Percentiles rank a stretch among this genome's conserved stretches.
phyloP scores from a whole-genome alignment of 2,888 invertebrate genomes.

The Drosophila quasianomalipes region DNA sequence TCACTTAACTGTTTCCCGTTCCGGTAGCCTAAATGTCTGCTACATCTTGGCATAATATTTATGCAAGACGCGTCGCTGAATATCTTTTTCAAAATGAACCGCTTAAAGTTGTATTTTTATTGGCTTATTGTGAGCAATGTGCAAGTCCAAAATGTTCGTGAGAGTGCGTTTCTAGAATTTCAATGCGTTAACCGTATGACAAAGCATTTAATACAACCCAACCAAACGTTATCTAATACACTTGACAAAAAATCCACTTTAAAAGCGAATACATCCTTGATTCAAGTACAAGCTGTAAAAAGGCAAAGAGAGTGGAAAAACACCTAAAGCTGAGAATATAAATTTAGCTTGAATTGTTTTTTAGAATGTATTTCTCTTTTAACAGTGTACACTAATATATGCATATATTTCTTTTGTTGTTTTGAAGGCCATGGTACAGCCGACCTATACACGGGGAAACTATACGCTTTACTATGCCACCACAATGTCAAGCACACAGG shows the following conservation, averaged over 20 bases:
- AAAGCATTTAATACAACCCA: slow-evolving; percentile 45
- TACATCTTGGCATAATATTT: slow-evolving; percentile 64
- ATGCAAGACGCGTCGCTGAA: slow-evolving; percentile 71
- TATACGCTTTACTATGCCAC: slow-evolving; percentile 85
- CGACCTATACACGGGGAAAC: slow-evolving; percentile 84
- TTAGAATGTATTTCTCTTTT: background rate
- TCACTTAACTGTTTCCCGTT: background rate
- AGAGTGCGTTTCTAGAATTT: slow-evolving; percentile 59
- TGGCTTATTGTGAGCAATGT: slow-evolving; percentile 68
- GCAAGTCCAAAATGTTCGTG: slow-evolving; percentile 49
- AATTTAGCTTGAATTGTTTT: background rate
- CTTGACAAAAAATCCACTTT: background rate
- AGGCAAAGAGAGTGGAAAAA: background rate
- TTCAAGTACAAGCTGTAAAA: background rate
- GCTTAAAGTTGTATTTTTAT: slow-evolving; percentile 80
- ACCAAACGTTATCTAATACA: slow-evolving; percentile 32
- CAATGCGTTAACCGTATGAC: slow-evolving; percentile 47
- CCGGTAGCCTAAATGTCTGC: slow-evolving; percentile 54
- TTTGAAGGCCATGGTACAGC: slow-evolving; percentile 79
- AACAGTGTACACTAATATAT: background rate
- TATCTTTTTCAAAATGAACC: slow-evolving; percentile 68
- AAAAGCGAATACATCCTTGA: background rate
- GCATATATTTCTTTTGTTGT: slow-evolving; percentile 24
- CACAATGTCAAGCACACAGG: slow-evolving; percentile 76
- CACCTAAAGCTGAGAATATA: background rate